Base-by-base conservation (phyloP, 1,140 invertebrate genomes). In the Anoplolepis gracilipes region DNA sequence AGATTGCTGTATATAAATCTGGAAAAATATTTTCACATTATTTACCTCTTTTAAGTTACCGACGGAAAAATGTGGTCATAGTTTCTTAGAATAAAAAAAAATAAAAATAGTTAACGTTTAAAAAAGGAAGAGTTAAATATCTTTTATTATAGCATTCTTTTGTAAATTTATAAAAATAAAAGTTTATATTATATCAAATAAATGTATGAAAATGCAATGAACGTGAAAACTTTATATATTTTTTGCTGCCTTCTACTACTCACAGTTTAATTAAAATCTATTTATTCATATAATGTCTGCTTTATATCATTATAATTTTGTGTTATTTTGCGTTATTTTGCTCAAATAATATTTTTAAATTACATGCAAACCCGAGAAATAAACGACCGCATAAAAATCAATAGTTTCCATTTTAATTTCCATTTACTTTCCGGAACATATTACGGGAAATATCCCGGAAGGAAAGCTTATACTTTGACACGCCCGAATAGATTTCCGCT, bases 241-340 rank as follows among this genome's bases (percentile, higher is more conserved):
- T 53, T 70, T 53, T 53, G 30, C 25, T 53, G 30, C 30, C 28
- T 53, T n/a, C 1, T 55, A 33, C 28, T n/a, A 55, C n/a, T n/a
- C 49, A 13, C 13, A 73, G 55, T 55, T 55, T 30, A 73, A 46
- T 73, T 73, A 73, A 55, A 70, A 55, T 73, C n/a, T 55, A 46
- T 22, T 53, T 73, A 73, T 33, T 55, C 70, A 55, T 33, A n/a
- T 49, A 73, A n/a, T 46, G 33, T 55, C n/a, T 19, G n/a, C n/a
- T 73, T 61, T 59, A 61, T n/a, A 28, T 22, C 3, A 39, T 75
- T 75, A 25, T 16, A 13, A 46, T 75, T 57, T 22, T 36, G 11
- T 10, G n/a, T n/a, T n/a, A n/a, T n/a, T n/a, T n/a, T n/a, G 16
- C n/a, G 1, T 28, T 76, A 59, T 61, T 61, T 61, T 25, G 16